Percentiles rank a stretch among this genome's conserved stretches.
Evolutionary conservation across 2,888 invertebrate genomes (phyloP).

Genomic region (Ashinkailepas kermadecensis): DNA sequence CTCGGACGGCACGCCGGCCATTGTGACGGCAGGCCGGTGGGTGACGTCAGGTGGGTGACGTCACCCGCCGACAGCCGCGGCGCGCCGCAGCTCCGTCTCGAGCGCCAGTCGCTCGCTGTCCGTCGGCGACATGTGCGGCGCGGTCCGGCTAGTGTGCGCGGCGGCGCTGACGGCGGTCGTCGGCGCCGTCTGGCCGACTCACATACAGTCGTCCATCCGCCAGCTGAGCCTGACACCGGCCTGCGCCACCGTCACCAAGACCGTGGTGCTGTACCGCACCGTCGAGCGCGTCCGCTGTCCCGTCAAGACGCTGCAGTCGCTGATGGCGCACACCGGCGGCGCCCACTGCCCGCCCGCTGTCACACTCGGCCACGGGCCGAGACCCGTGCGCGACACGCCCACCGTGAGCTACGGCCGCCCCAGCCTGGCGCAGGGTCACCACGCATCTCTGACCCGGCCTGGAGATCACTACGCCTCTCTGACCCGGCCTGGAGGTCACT

Average conservation of each 20-base stretch:
- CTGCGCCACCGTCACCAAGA: slow-evolving; percentile 9
- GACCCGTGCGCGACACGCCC: not conserved
- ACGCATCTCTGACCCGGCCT: not conserved
- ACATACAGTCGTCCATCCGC: not conserved
- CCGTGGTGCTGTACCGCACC: not conserved
- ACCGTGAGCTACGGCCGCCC: no score
- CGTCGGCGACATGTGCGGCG: not conserved
- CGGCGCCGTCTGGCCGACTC: not conserved
- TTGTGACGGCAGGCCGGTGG: not conserved
- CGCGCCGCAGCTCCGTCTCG: not conserved
- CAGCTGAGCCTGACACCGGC: not conserved
- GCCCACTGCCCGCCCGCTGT: not conserved
- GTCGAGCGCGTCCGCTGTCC: not conserved
- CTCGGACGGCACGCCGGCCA: no score
- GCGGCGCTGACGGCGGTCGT: not conserved
- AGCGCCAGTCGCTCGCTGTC: not conserved
- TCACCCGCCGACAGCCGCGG: not conserved
- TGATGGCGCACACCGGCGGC: not conserved
- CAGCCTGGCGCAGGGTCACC: not conserved
- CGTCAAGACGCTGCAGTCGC: not conserved
- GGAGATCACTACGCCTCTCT: no score
- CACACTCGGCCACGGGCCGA: not conserved
- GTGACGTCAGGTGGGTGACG: not conserved
- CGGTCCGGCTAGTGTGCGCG: not conserved
- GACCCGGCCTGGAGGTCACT: no score